A percentile compares a stretch with the other conserved stretches of the same genome.
These are phyloP conservation scores for Notospermus geniculatus DNA, from an alignment of 1,140 invertebrate species.

Conservation along the genomic window DNA sequence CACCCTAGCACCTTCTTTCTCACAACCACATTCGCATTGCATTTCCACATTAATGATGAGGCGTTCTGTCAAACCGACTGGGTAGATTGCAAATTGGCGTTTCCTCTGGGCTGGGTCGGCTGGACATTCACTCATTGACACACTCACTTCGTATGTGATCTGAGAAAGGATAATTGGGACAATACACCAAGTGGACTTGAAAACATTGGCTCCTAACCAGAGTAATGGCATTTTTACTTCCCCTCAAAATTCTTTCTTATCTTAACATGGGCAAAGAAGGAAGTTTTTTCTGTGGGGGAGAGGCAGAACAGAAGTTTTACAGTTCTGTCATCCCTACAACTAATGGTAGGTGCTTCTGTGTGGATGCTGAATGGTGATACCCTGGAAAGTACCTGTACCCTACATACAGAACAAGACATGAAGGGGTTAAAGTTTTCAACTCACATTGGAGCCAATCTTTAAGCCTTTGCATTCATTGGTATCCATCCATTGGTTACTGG, in stretches of 20 bases:
- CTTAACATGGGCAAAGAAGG: too few relatives aligned
- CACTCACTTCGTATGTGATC: slow-evolving; percentile 60
- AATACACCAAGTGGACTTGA: background rate
- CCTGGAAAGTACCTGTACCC: too few relatives aligned
- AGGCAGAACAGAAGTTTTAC: too few relatives aligned
- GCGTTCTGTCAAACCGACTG: slow-evolving; percentile 86
- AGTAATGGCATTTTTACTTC: too few relatives aligned
- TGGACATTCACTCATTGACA: slow-evolving; percentile 67
- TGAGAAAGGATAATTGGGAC: slow-evolving; percentile 26
- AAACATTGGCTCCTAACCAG: too few relatives aligned
- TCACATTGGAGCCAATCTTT: slow-evolving; percentile 71
- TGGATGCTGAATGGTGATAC: too few relatives aligned
- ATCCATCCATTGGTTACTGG: slow-evolving; percentile 43
- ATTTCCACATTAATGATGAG: slow-evolving; percentile 81
- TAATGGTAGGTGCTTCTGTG: too few relatives aligned
- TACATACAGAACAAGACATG: too few relatives aligned
- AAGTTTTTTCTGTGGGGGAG: too few relatives aligned
- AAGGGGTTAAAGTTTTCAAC: too few relatives aligned
- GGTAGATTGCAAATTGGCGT: slow-evolving; percentile 76
- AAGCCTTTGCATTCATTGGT: slow-evolving; percentile 74
- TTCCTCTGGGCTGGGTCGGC: slow-evolving; percentile 65
- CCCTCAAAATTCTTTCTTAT: too few relatives aligned
- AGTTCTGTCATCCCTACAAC: too few relatives aligned
- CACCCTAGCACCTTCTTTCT: slow-evolving; percentile 34
- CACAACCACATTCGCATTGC: slow-evolving; percentile 85